phyloP scores from a whole-genome alignment of 2,113 vertebrate species.

The Martes martes region DNA sequence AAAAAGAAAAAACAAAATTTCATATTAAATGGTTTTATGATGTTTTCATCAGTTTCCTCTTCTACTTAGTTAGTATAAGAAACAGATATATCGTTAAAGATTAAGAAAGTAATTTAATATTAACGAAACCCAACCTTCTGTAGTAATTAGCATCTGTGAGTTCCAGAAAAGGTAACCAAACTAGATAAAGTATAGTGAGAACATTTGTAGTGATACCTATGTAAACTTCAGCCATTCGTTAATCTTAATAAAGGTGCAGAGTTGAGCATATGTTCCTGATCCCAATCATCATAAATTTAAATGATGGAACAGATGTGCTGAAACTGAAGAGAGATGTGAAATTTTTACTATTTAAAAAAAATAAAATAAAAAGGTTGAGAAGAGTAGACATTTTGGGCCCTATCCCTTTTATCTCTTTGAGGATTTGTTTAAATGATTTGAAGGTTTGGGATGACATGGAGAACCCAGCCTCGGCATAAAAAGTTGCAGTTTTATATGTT shows the following conservation, averaged over 20 bases:
- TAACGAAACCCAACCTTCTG: constrained; percentile 24
- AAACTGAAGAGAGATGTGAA: constrained; percentile 49
- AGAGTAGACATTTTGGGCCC: constrained; percentile 41
- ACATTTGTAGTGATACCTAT: background rate
- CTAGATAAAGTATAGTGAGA: background rate
- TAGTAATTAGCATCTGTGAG: constrained; percentile 22
- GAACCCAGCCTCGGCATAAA: constrained; percentile 52
- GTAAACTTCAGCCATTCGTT: constrained; percentile 32
- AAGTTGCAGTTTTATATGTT: constrained; percentile 49
- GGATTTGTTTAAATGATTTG: constrained; percentile 56
- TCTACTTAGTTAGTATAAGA: constrained; percentile 46
- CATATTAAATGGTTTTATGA: background rate
- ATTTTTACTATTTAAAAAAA: background rate
- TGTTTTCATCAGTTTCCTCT: constrained; percentile 40
- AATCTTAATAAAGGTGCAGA: constrained; percentile 1
- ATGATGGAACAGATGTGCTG: constrained; percentile 45
- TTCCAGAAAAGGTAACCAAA: constrained; percentile 18
- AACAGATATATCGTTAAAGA: constrained; percentile 35
- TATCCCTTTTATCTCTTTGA: background rate
- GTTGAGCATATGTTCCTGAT: constrained; percentile 24
- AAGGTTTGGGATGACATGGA: constrained; percentile 46
- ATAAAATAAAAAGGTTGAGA: background rate
- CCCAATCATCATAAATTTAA: constrained; percentile 51
- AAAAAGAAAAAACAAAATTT: background rate
- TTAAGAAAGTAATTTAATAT: constrained; percentile 14